Evolutionary conservation across 2,888 invertebrate species (phyloP).

Genomic region (Eurytoma californica): DNA sequence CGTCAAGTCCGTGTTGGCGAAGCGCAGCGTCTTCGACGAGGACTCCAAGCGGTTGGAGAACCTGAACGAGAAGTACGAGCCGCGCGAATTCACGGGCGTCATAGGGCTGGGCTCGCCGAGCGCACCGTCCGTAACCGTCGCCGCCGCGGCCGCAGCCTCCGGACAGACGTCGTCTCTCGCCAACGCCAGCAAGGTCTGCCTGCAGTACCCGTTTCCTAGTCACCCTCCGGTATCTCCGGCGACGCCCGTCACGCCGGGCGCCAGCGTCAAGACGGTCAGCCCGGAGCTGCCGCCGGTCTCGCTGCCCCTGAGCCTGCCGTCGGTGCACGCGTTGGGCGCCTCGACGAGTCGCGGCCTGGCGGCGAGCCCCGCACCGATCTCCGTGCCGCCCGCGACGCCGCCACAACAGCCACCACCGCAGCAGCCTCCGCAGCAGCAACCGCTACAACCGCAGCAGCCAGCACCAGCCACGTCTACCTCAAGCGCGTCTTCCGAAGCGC

Average conservation of each 20-base stretch:
- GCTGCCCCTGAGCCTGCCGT: constrained; percentile 53
- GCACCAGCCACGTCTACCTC: constrained; percentile 54
- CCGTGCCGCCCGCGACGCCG: constrained; percentile 59
- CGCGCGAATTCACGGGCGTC: constrained; percentile 76
- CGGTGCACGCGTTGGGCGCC: constrained; percentile 57
- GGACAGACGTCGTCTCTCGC: constrained; percentile 29
- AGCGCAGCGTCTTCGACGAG: constrained; percentile 96
- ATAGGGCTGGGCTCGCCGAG: constrained; percentile 66
- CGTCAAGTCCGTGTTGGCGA: constrained; percentile 92
- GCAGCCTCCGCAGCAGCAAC: constrained; percentile 56
- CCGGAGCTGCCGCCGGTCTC: constrained; percentile 72
- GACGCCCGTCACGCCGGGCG: constrained; percentile 71
- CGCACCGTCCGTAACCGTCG: constrained; percentile 50
- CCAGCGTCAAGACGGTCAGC: constrained; percentile 70
- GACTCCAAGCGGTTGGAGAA: constrained; percentile 94
- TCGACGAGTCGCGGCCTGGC: constrained; percentile 49
- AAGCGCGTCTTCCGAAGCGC: constrained; percentile 60
- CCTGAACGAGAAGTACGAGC: constrained; percentile 88
- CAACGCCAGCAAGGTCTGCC: constrained; percentile 77
- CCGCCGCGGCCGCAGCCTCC: constrained; percentile 54
- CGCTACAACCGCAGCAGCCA: constrained; percentile 36
- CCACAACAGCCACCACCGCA: constrained; percentile 1
- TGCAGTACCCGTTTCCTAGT: constrained; percentile 87
- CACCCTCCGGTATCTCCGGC: constrained; percentile 80
- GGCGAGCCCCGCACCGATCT: constrained; percentile 59